These are phyloP conservation scores for Cyclargus thomasi DNA, from an alignment of 1,140 invertebrate species.

Conservation along the genomic window DNA sequence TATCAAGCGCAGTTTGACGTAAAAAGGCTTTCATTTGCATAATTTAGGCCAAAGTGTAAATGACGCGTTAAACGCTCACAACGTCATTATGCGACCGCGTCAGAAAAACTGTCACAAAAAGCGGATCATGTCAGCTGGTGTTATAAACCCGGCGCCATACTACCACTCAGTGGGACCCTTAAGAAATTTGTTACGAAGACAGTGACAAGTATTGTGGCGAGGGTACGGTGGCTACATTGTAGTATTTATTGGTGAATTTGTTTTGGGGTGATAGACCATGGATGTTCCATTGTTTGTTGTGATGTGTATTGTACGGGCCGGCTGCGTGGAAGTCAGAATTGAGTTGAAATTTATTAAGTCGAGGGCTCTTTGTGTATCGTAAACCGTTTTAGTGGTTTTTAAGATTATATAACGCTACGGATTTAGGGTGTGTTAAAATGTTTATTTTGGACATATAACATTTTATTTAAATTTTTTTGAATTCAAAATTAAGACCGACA, in stretches of 20 bases:
- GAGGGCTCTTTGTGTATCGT: slow-evolving; percentile 27
- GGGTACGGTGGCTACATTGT: slow-evolving; percentile 32
- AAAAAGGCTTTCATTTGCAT: slow-evolving; percentile 48
- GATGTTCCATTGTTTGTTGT: slow-evolving; percentile 42
- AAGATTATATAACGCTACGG: slow-evolving; percentile 6
- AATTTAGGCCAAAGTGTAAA: slow-evolving; percentile 56
- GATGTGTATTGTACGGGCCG: slow-evolving; percentile 36
- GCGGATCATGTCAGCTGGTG: slow-evolving; percentile 49
- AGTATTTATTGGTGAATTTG: slow-evolving; percentile 52
- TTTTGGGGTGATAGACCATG: slow-evolving; percentile 44
- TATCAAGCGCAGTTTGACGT: neutral
- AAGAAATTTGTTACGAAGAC: slow-evolving; percentile 64
- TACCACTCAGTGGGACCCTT: slow-evolving; percentile 50
- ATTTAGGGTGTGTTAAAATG: neutral
- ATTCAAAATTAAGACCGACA: too few relatives aligned
- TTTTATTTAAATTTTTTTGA: neutral
- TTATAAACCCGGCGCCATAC: slow-evolving; percentile 43
- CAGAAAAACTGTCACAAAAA: slow-evolving; percentile 54
- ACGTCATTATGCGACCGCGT: slow-evolving; percentile 48
- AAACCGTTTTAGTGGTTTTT: slow-evolving; percentile 26
- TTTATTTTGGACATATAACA: neutral
- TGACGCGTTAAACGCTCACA: slow-evolving; percentile 59
- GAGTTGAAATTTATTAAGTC: slow-evolving; percentile 38
- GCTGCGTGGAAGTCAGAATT: slow-evolving; percentile 37
- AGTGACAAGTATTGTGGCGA: slow-evolving; percentile 44